These are phyloP conservation scores for Drosophila hamatofila DNA, from an alignment of 2,888 invertebrate genomes.

Conservation along the genomic window DNA sequence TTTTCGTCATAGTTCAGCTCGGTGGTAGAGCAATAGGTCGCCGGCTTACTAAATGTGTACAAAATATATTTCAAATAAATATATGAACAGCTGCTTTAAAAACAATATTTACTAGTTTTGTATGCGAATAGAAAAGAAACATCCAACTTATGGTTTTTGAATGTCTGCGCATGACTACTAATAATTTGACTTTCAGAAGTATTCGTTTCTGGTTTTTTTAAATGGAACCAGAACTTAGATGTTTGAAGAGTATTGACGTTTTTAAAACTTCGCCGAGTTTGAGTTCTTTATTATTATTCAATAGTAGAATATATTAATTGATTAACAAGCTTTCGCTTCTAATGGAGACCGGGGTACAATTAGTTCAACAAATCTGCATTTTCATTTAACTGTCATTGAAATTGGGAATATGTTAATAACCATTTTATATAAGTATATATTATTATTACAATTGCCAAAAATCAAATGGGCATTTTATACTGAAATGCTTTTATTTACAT, in stretches of 20 bases:
- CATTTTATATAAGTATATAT: no score
- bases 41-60: not conserved
- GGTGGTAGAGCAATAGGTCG: not conserved
- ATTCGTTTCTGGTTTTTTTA: not conserved
- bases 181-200: not conserved
- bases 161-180: not conserved
- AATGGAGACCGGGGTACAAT: not conserved
- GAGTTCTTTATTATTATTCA: no score
- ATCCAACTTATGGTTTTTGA: not conserved
- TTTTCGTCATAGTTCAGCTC: not conserved
- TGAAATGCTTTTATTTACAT: no score
- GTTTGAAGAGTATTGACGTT: not conserved
- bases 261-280: no score
- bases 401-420: no score
- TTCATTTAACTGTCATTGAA: no score
- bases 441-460: no score
- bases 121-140: not conserved
- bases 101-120: constrained; percentile 1
- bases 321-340: no score
- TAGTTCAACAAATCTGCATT: no score
- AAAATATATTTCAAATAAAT: not conserved
- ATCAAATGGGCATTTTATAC: no score
- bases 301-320: no score
- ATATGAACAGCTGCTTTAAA: not conserved
- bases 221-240: not conserved